phyloP scores from a whole-genome alignment of 2,797 vertebrate genomes.

The Chromobotia macracanthus region DNA sequence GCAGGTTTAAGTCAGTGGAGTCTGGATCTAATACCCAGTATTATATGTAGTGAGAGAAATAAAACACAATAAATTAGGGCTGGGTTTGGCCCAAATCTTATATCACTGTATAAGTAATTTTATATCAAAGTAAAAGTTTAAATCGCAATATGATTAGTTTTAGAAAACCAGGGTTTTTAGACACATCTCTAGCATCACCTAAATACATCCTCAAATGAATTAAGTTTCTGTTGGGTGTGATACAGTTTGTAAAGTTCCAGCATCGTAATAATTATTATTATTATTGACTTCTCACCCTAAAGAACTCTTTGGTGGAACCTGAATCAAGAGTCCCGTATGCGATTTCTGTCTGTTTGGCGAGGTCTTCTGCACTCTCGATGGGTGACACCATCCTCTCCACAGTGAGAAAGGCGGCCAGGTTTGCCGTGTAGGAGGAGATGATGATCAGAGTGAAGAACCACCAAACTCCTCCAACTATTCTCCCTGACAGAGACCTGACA shows the following conservation, averaged over 20 bases:
- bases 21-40: no score
- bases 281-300: constrained; percentile 80
- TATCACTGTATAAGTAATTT: no score
- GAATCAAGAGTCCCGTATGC: constrained; percentile 96
- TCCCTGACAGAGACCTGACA: constrained; percentile 98
- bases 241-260: no score
- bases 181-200: no score
- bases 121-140: neutral
- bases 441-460: constrained; percentile 99
- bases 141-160: neutral
- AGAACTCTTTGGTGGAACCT: constrained; percentile 98
- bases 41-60: no score
- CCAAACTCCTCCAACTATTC: constrained; percentile 98
- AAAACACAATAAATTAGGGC: no score
- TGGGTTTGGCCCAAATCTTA: no score
- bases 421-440: constrained; percentile 98
- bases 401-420: constrained; percentile 98
- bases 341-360: constrained; percentile 98
- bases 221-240: no score
- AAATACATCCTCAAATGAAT: no score
- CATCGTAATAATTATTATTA: no score
- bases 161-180: no score
- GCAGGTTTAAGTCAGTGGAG: neutral
- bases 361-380: constrained; percentile 88
- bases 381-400: constrained; percentile 98